phyloP scores from a whole-genome alignment of 2,113 vertebrate genomes.

The Calypte anna region DNA sequence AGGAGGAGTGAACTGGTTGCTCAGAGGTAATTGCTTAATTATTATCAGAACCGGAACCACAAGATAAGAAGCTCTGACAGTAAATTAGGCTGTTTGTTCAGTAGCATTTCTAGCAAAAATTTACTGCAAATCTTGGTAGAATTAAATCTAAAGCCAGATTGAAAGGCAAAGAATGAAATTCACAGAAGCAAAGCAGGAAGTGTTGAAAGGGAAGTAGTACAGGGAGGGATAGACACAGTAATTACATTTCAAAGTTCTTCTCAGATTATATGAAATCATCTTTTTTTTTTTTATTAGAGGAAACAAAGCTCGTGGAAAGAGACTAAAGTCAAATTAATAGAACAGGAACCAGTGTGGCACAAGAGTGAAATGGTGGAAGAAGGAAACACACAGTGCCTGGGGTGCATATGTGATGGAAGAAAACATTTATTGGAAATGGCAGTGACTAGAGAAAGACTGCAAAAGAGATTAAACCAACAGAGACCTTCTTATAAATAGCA shows the following conservation, averaged over 20 bases:
- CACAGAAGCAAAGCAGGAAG: not conserved
- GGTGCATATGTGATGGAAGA: not conserved
- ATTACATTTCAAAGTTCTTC: not conserved
- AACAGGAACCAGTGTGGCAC: not conserved
- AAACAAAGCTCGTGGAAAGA: not conserved
- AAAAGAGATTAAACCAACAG: not conserved
- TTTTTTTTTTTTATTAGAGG: not conserved
- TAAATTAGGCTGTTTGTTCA: slow-evolving; percentile 6
- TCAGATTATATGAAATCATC: not conserved
- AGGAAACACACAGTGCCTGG: not conserved
- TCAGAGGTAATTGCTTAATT: slow-evolving; percentile 41
- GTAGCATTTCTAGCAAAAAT: not conserved
- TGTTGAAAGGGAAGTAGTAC: not conserved
- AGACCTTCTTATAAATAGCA: not conserved
- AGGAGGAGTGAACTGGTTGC: not conserved
- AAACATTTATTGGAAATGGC: not conserved
- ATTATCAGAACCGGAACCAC: slow-evolving; percentile 29
- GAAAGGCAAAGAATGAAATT: slow-evolving; percentile 8
- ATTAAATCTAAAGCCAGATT: not conserved
- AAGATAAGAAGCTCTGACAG: not conserved
- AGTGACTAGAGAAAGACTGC: not conserved
- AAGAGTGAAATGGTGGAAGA: not conserved
- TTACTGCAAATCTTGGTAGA: not conserved
- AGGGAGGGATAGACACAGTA: not conserved
- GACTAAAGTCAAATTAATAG: not conserved